Evolutionary conservation across 2,797 vertebrate genomes (phyloP), one percentile per base, ranked within the genome.

Genomic region (Mionectes olivaceus): DNA sequence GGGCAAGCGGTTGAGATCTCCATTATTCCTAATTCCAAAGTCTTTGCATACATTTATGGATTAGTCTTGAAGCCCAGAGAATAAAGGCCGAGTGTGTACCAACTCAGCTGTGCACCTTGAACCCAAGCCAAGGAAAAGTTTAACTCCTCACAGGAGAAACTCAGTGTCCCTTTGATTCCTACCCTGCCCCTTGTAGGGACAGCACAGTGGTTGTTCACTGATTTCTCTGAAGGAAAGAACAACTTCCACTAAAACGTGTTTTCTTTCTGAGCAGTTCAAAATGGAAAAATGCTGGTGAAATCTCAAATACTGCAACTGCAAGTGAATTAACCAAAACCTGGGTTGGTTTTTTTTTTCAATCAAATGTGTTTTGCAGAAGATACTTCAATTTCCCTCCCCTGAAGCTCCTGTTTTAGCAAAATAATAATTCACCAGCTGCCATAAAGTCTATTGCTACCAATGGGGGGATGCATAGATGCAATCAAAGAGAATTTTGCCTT

Each of bases 381-480:
- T 25, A 13, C 43, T 91, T 87, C n/a, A 74, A 12, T 77, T 91
- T 94, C 7, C 3, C n/a, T 94, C 55, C 83, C 69, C 67, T 57
- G 56, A 90, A 76, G 44, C 61, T 90, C 52, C 61, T 79, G 28
- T 27, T 94, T 74, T 52, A 69, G 69, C 65, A 60, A 39, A 74
- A 35, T 83, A 89, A 57, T 50, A 83, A 83, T 73, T 94, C 73
- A 74, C n/a, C 56, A 93, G 77, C 70, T 94, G 61, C 91, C 89
- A 0, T 57, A 50, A 88, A 64, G 60, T 35, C 87, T 89, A 33
- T 75, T 88, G 90, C 94, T 82, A 64, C 73, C 83, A 43, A 47
- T 68, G 82, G 39, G 39, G 83, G 83, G 70, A 57, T 91, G 85
- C 91, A 93, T 13, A 88, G 93, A 79, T 79, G 57, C 52, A 50